Base-by-base conservation (phyloP, 1,140 invertebrate genomes). In the Zaprionus gabonicus region DNA sequence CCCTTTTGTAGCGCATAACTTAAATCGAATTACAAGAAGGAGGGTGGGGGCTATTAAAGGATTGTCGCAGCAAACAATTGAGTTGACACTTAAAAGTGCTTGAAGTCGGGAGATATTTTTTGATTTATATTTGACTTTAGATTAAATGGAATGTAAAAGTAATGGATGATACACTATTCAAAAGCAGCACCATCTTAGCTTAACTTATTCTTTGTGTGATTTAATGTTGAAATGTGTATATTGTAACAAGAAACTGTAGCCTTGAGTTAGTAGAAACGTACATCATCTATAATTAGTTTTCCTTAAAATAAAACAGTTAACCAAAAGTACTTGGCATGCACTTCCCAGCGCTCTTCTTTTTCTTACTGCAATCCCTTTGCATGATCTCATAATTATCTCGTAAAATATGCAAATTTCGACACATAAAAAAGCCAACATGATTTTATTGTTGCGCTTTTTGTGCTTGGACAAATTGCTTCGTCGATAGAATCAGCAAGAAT, bases 361-460 rank as follows among this genome's bases (percentile, higher is more conserved):
- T 17, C 28, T 44, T 71, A 65, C 9, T 34, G 28, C 65, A 27
- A 67, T 41, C 9, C n/a, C 41, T 70, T 41, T 15, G 27, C 51
- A 55, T 58, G 55, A 64, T 44, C 27, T 44, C 44, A 62, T 41
- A 86, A 68, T 83, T 77, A 67, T 71, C 57, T 56, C 31, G n/a
- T 17, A 63, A 84, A 71, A 58, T 78, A 84, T 86, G 83, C 70
- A 80, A 86, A 87, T 86, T 73, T 72, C 6, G 9, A 17, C 67
- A 58, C 69, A 57, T 73, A 81, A 67, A 49, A 49, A 59, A 51
- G 70, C 60, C 66, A 60, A 44, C 51, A 58, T 78, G 56, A 71
- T 71, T 66, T 74, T 41, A 53, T 71, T 70, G 7, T 53, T 57
- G 49, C 34, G n/a, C 51, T n/a, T 65, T 51, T 15, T 53, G 20